A percentile compares a stretch with the other conserved stretches of the same genome.
Evolutionary conservation across 2,797 vertebrate species (phyloP).

Genomic region (Pantherophis alleghaniensis): DNA sequence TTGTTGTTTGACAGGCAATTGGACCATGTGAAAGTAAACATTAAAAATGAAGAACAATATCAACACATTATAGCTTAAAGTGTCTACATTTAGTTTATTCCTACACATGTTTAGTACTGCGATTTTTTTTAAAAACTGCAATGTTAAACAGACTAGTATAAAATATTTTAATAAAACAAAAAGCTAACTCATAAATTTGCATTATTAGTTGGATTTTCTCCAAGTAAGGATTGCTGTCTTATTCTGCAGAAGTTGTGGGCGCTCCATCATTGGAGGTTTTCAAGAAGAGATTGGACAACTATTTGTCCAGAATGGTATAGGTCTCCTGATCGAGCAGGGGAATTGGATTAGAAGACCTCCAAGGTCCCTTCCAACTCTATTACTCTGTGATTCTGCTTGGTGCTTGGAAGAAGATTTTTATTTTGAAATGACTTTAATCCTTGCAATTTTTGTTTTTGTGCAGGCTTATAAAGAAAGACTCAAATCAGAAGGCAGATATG

Average conservation of each 20-base stretch:
- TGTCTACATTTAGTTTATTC: background rate
- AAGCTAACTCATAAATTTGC: background rate
- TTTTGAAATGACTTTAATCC: background rate
- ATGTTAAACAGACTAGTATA: background rate
- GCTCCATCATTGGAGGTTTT: background rate
- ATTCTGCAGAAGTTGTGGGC: background rate
- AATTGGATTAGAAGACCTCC: background rate
- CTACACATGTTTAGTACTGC: background rate
- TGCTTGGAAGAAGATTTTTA: background rate
- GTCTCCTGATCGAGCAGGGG: background rate
- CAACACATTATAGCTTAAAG: background rate
- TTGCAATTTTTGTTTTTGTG: slow-evolving; percentile 48
- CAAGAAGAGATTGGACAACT: background rate
- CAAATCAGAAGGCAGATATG: slow-evolving; percentile 79
- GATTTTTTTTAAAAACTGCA: background rate
- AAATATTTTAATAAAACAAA: background rate
- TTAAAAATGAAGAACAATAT: background rate
- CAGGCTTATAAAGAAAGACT: slow-evolving; percentile 82
- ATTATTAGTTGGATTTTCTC: background rate
- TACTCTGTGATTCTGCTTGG: background rate
- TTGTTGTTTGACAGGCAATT: background rate
- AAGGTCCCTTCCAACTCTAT: background rate
- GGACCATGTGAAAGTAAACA: background rate
- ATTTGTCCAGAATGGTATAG: background rate
- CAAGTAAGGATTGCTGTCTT: background rate